Evolutionary conservation across 2,113 vertebrate genomes (phyloP), one percentile per base, ranked within the genome.

Genomic region (Andinoacara biseriatus): DNA sequence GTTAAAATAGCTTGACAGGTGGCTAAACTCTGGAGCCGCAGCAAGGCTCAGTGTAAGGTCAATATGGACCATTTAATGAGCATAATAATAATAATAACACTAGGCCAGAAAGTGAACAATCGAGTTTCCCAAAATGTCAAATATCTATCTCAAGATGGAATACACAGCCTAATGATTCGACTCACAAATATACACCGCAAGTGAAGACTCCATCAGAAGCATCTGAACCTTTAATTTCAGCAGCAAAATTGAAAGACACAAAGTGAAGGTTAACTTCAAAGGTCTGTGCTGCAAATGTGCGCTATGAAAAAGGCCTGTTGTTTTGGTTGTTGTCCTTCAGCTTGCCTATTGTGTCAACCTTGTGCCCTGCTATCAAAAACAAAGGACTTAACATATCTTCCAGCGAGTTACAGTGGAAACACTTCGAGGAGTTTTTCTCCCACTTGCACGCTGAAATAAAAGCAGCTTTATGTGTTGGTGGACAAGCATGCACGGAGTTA

Each of bases 401-500:
- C 5, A 5, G 4, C 15, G 46, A 33, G 24, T 49, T 52, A 31
- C 17, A 52, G 24, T 3, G 5, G n/a, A 67, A 84, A 82, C 20
- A 74, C 2, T 56, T 6, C 58, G 74, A 77, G 26, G 29, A 22
- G 31, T 54, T 67, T 65, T 22, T 35, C 56, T 72, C 11, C 35
- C 11, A 40, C 11, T 3, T 40, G 13, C 43, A 84, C 7, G 7
- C 24, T 62, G 18, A 17, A 43, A 52, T 49, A 18, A 61, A 24
- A 5, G 4, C 65, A 46, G 8, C 10, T 15, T 2, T 49, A 9
- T 2, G 33, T 82, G 80, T 76, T 59, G 83, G 80, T 52, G 31
- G 40, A 75, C 15, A 33, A 59, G 67, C 63, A 40, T 11, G 58
- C 58, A 76, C 31, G n/a, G 76, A 72, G 80, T 57, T 87, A 88